A percentile compares a stretch with the other conserved stretches of the same genome.
Conservation (phyloP, 2,113 vertebrate species). For the Copsychus sechellarum region DNA sequence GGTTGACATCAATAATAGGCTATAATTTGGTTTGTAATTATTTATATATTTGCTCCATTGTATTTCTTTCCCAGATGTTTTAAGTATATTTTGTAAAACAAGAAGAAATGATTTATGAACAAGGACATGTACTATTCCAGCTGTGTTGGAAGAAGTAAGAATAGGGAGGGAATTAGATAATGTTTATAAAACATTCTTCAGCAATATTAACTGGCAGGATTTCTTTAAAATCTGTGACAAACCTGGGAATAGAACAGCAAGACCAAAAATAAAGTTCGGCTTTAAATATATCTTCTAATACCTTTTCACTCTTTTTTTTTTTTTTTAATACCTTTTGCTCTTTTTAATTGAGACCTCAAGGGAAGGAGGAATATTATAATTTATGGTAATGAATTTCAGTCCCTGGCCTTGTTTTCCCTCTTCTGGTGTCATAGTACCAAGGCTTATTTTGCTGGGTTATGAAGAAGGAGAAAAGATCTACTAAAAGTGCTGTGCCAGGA, state of each 20-base stretch:
- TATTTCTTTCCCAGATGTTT: neutral
- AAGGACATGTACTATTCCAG: neutral
- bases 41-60: neutral
- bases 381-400: constrained; percentile 20
- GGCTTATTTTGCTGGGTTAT: neutral
- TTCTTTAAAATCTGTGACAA: neutral
- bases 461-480: neutral
- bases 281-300: neutral
- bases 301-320: neutral
- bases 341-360: constrained; percentile 20
- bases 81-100: neutral
- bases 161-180: neutral
- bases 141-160: neutral
- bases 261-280: neutral
- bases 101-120: neutral
- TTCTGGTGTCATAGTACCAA: neutral
- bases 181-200: neutral
- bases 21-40: neutral
- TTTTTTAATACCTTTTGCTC: neutral
- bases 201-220: neutral
- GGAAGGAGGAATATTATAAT: constrained; percentile 11
- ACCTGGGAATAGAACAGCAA: neutral
- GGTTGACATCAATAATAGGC: fast-evolving
- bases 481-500: neutral
- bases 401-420: neutral